Base-by-base conservation (phyloP, 2,888 invertebrate species). In the Corbicula japonica region DNA sequence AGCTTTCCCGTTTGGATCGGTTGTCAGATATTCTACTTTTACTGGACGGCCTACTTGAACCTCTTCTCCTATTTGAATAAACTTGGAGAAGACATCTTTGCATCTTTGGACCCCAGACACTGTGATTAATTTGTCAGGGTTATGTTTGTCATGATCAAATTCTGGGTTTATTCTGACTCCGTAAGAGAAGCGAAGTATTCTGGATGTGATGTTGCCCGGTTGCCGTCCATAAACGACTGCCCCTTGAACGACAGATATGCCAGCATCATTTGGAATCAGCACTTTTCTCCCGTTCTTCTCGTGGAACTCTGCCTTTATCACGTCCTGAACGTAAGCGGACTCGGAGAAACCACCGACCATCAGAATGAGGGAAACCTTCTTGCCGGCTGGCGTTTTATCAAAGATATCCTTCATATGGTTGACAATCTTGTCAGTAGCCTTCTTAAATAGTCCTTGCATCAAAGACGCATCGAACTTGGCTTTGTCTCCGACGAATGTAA, bases 341-440 rank as follows among this genome's bases (percentile, higher is more conserved):
- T 83, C 83, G 1, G 83, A 80, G 38, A 83, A 80, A 21, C 83
- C 83, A 12, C 83, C 83, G 2, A 83, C 83, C 75, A 83, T 76
- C 46, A 83, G 65, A 23, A 83, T 80, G n/a, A 80, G 52, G 10
- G 63, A 48, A 2, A 83, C 48, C 38, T 65, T 71, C 61, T 70
- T 44, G 1, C 76, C 80, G 23, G 54, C 65, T n/a, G 54, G 60
- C 15, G 74, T 48, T 6, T 75, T 44, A 6, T 75, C 52, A 2
- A 78, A 21, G 32, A 83, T 78, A 0, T 70, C 38, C 46, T 75
- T 80, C 62, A 83, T 80, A 46, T 83, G 77, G 15, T 30, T 30
- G 0, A 83, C 68, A 30, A 83, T 83, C 56, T 78, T 75, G 58
- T 77, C 68, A 1, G 78, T 80, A 12, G 78, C 76, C 38, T 77